Conservation (phyloP, 2,888 invertebrate species). For the Calameuta pallipes region DNA sequence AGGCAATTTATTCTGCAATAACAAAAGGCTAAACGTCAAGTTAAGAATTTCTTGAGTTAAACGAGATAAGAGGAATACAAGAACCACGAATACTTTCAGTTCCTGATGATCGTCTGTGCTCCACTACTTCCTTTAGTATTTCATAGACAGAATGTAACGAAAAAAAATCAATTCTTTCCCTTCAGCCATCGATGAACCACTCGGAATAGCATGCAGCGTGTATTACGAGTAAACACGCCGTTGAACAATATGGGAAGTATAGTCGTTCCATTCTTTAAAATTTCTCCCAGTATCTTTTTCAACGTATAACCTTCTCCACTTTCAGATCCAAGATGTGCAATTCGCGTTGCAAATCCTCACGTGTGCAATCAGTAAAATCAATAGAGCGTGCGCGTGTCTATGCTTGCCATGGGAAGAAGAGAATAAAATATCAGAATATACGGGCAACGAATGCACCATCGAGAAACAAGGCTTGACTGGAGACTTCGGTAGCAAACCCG, state of each 20-base stretch:
- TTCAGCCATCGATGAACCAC: neutral
- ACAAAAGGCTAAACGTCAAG: neutral
- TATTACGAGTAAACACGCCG: neutral
- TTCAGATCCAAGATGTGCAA: neutral
- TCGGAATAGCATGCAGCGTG: neutral
- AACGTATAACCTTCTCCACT: neutral
- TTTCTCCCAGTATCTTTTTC: neutral
- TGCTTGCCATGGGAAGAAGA: neutral
- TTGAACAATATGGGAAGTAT: neutral
- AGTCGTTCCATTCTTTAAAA: neutral
- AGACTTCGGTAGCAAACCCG: neutral
- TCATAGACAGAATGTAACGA: neutral
- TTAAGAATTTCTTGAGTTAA: neutral
- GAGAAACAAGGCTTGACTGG: neutral
- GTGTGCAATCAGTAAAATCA: neutral
- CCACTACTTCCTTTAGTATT: neutral
- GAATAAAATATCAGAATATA: neutral
- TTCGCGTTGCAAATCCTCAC: neutral
- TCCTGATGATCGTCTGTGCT: neutral
- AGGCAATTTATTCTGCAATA: constrained; percentile 17
- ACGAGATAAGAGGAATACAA: neutral
- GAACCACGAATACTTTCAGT: neutral
- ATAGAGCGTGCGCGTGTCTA: neutral
- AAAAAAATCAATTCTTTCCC: neutral
- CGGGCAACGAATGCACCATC: neutral